A percentile compares a stretch with the other conserved stretches of the same genome.
These are phyloP conservation scores for Drosophila serrata DNA, from an alignment of 1,140 invertebrate genomes.

Conservation along the genomic window DNA sequence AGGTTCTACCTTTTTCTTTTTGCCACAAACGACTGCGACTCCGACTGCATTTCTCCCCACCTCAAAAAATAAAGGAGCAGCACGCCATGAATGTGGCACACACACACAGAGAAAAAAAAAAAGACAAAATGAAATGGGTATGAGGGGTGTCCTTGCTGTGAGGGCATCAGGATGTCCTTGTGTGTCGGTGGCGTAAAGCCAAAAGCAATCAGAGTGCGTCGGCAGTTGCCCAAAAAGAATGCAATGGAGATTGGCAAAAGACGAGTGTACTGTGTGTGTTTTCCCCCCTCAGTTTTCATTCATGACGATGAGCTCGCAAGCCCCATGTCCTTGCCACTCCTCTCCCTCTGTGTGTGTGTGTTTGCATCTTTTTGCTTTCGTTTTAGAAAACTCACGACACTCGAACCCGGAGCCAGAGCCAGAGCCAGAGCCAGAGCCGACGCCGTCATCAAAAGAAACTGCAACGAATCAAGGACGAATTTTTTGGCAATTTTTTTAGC, in stretches of 20 bases:
- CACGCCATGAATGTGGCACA: not conserved
- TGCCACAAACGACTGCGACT: no score
- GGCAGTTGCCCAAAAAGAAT: constrained; percentile 51
- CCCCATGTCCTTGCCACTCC: constrained; percentile 53
- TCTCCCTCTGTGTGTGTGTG: constrained; percentile 2
- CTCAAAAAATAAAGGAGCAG: no score
- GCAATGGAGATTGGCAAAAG: constrained; percentile 65
- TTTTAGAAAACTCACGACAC: constrained; percentile 82
- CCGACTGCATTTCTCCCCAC: no score
- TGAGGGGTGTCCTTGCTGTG: not conserved
- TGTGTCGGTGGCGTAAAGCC: constrained; percentile 26
- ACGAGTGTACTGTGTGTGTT: constrained; percentile 36
- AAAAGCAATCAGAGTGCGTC: constrained; percentile 35
- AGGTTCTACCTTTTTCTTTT: not conserved
- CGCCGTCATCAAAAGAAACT: constrained; percentile 72
- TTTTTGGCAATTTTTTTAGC: constrained; percentile 79
- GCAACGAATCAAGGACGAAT: constrained; percentile 85
- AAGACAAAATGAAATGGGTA: no score
- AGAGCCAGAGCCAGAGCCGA: not conserved
- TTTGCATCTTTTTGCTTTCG: constrained; percentile 80
- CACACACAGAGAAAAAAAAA: not conserved
- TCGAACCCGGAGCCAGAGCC: constrained; percentile 33
- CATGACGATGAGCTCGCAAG: constrained; percentile 64
- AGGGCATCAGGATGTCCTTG: not conserved
- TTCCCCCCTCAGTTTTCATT: constrained; percentile 45